Conservation (phyloP, 1,140 invertebrate genomes). For the Stratiolaelaps scimitus region DNA sequence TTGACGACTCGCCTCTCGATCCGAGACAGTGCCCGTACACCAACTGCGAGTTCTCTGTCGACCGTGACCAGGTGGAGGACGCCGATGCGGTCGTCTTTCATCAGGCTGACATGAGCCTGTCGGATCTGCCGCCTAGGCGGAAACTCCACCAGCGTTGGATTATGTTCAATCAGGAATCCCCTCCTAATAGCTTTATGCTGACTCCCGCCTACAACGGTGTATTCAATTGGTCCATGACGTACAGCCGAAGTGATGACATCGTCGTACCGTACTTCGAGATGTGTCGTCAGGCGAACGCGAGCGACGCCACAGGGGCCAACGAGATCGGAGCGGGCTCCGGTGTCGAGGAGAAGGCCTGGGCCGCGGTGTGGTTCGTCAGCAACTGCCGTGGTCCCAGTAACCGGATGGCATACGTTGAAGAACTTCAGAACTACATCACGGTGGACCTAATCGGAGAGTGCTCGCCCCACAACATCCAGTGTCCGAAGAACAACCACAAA, state of each 20-base stretch:
- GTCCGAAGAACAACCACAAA: constrained; percentile 49
- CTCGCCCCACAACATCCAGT: constrained; percentile 20
- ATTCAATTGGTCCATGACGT: constrained; percentile 46
- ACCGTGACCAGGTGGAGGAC: constrained; percentile 28
- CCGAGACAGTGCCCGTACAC: constrained; percentile 24
- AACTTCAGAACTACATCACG: constrained; percentile 36
- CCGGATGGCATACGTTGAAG: constrained; percentile 31
- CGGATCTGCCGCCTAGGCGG: constrained; percentile 40
- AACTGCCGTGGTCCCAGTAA: not conserved
- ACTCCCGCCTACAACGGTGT: constrained; percentile 31
- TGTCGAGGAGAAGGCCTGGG: constrained; percentile 12
- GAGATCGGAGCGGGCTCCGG: not conserved
- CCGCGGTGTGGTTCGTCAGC: constrained; percentile 16
- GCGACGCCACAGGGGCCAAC: not conserved
- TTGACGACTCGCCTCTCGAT: not conserved
- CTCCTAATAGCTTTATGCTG: constrained; percentile 36
- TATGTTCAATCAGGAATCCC: constrained; percentile 51
- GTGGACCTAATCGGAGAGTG: constrained; percentile 40
- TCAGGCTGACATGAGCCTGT: constrained; percentile 33
- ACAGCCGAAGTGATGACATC: constrained; percentile 39
- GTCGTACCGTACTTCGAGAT: not conserved
- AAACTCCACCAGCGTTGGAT: constrained; percentile 48
- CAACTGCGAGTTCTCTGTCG: constrained; percentile 33
- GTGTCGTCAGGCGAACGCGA: constrained; percentile 8
- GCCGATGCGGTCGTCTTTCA: constrained; percentile 36